Percentiles rank a stretch among this genome's conserved stretches.
These are phyloP conservation scores for Geophilus truncorum DNA, from an alignment of 2,888 invertebrate species.

Conservation along the genomic window DNA sequence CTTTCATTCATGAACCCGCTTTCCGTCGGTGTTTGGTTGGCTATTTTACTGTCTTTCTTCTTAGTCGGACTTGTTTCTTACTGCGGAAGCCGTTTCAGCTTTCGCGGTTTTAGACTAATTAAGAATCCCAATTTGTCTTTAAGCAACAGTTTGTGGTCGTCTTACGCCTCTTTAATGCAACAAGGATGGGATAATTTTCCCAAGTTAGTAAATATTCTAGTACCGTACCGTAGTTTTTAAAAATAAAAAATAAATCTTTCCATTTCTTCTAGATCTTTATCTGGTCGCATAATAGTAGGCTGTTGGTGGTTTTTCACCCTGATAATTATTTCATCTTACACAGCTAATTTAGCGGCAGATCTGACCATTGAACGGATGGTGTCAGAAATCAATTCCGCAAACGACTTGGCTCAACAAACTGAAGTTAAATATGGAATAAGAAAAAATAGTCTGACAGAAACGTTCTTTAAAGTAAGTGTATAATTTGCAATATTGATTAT, in stretches of 20 bases:
- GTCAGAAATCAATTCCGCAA: constrained; percentile 87
- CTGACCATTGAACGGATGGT: constrained; percentile 94
- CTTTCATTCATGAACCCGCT: constrained; percentile 97
- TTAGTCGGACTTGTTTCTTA: constrained; percentile 96
- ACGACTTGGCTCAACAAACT: constrained; percentile 83
- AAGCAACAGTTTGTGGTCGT: constrained; percentile 95
- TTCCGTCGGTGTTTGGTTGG: constrained; percentile 96
- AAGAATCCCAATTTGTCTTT: constrained; percentile 92
- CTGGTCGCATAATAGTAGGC: constrained; percentile 91
- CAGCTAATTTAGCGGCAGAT: constrained; percentile 96
- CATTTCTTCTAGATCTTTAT: constrained; percentile 61
- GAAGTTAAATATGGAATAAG: constrained; percentile 89
- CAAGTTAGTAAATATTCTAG: constrained; percentile 56
- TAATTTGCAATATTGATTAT: neutral
- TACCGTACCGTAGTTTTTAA: neutral
- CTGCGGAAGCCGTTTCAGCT: constrained; percentile 93
- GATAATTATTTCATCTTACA: constrained; percentile 96
- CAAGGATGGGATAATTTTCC: constrained; percentile 97
- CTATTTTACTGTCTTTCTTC: constrained; percentile 78
- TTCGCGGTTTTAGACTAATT: constrained; percentile 74
- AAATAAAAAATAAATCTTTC: neutral
- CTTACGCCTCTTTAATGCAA: constrained; percentile 96
- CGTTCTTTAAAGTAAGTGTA: constrained; percentile 69
- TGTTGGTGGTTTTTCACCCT: constrained; percentile 99
- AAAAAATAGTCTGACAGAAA: constrained; percentile 72